A percentile compares a stretch with the other conserved stretches of the same genome.
phyloP scores from a whole-genome alignment of 2,113 vertebrate genomes.

The Bagarius yarrelli region DNA sequence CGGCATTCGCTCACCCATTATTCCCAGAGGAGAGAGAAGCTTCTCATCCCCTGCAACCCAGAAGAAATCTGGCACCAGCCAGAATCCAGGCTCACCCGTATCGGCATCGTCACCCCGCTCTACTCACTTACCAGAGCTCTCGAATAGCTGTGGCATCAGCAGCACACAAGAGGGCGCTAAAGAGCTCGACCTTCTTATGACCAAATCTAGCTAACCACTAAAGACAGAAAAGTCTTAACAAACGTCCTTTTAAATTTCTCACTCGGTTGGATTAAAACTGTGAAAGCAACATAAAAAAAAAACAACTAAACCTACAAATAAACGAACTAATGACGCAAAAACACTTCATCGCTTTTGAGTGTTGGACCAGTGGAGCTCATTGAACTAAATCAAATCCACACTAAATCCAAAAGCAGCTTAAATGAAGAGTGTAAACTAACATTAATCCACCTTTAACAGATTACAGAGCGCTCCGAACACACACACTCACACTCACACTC shows the following conservation, averaged over 20 bases:
- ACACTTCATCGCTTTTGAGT: neutral
- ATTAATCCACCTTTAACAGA: neutral
- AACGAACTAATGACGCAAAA: neutral
- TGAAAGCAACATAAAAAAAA: neutral
- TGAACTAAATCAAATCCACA: neutral
- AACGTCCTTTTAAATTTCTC: neutral
- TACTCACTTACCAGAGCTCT: conserved; percentile 78
- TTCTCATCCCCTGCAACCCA: conserved; percentile 86
- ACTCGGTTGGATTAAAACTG: neutral
- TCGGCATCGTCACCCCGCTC: conserved; percentile 68
- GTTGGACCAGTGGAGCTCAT: neutral
- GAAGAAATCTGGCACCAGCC: conserved; percentile 86
- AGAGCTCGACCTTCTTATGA: conserved; percentile 85
- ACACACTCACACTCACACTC: neutral
- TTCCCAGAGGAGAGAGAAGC: conserved; percentile 82
- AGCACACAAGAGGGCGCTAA: conserved; percentile 78
- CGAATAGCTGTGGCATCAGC: conserved; percentile 76
- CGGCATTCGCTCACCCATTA: conserved; percentile 88
- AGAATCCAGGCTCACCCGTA: conserved; percentile 76
- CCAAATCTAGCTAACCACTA: conserved; percentile 79
- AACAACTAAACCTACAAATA: neutral
- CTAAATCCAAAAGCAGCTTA: neutral
- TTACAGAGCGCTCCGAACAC: conserved; percentile 5
- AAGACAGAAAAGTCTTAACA: neutral
- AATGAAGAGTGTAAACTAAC: neutral